Evolutionary conservation across 2,888 invertebrate genomes (phyloP), one percentile per base, ranked within the genome.

Genomic region (Trachelus tabidus): DNA sequence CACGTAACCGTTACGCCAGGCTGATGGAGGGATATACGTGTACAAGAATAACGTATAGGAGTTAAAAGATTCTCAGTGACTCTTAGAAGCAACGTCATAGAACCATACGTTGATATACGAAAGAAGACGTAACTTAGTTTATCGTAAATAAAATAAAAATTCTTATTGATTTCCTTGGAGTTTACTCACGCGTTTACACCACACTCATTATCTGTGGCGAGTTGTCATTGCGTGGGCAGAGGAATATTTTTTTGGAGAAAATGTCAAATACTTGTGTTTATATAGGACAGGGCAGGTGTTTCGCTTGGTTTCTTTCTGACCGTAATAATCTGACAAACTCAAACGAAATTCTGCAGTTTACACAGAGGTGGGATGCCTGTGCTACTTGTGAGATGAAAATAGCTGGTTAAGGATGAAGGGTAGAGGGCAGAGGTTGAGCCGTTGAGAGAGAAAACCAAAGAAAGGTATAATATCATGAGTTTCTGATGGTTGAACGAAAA

Each of bases 311-410:
- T 77, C 79, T 79, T 81, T 76, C 77, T 81, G 81, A 81, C 82
- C 82, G 80, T 82, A 82, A 83, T 83, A 83, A 83, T 83, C 82
- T 79, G 76, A 76, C 79, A 79, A 76, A 81, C 76, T 80, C 78
- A 77, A 80, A 74, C 77, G 82, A 82, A 79, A 80, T 82, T 80
- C 35, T 74, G 73, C 68, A 34, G 76, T 56, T 73, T 74, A 34
- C 75, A 56, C 37, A 30, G 31, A 71, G 34, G 68, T 34, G 34
- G 68, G 37, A n/a, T 34, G 1, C 23, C 37, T 30, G 30, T 34
- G 56, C 30, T 30, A 34, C 1, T 34, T 23, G 34, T 75, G 73
- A 76, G 68, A 68, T 69, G 75, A 76, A 74, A 77, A 75, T 69
- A 31, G 69, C 23, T 35, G 74, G 73, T 34, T 31, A 77, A 34